phyloP scores from a whole-genome alignment of 2,797 vertebrate genomes.

The Neoniphon sammara region DNA sequence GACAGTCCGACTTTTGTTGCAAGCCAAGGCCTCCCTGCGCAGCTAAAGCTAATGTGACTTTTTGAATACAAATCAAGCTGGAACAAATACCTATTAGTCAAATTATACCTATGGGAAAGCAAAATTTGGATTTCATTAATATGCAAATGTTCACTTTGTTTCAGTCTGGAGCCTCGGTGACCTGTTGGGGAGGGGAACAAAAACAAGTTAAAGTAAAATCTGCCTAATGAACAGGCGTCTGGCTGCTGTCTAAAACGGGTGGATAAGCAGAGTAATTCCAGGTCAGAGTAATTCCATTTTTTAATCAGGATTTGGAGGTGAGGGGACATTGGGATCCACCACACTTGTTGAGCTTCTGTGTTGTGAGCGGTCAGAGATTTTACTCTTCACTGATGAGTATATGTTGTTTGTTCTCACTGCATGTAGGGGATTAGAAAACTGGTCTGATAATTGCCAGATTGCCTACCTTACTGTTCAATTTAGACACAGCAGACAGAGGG shows the following conservation, averaged over 20 bases:
- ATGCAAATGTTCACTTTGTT: slow-evolving; percentile 70
- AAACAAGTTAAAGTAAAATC: slow-evolving; percentile 38
- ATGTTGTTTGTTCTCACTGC: neutral
- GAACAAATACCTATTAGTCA: slow-evolving; percentile 53
- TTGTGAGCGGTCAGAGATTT: neutral
- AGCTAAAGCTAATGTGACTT: slow-evolving; percentile 56
- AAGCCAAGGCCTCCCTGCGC: slow-evolving; percentile 55
- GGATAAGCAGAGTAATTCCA: neutral
- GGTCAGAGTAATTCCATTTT: neutral
- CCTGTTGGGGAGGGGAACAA: slow-evolving; percentile 45
- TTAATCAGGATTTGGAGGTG: neutral
- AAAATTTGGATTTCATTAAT: slow-evolving; percentile 66
- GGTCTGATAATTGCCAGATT: neutral
- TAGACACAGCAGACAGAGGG: no score
- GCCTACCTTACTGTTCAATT: neutral
- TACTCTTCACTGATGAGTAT: neutral
- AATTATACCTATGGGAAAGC: slow-evolving; percentile 55
- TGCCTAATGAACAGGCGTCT: slow-evolving; percentile 13
- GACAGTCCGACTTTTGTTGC: slow-evolving; percentile 57
- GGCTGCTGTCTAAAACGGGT: neutral
- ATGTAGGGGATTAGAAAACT: neutral
- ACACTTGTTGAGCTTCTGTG: neutral
- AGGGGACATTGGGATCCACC: neutral
- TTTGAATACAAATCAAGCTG: slow-evolving; percentile 68
- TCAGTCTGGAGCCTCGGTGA: slow-evolving; percentile 49